Conservation (phyloP, 2,113 vertebrate species). For the Nesospiza acunhae region DNA sequence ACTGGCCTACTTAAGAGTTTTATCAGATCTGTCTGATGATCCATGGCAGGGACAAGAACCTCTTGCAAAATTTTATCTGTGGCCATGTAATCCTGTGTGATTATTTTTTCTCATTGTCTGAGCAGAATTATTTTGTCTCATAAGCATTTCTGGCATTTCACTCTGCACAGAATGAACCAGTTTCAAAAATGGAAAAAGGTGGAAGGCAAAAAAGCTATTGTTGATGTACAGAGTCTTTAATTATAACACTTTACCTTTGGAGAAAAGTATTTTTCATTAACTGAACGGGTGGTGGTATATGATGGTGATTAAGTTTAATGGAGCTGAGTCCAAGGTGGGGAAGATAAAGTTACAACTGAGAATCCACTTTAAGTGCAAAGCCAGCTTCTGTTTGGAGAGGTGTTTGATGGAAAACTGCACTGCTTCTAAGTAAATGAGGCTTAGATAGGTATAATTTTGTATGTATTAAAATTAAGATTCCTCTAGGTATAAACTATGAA, state of each 20-base stretch:
- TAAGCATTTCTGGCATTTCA: background rate
- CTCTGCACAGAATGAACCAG: slow-evolving; percentile 3
- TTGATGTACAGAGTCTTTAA: slow-evolving; percentile 14
- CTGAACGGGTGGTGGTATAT: slow-evolving; percentile 40
- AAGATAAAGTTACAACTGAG: slow-evolving; percentile 67
- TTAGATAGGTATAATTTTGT: slow-evolving; percentile 49
- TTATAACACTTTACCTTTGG: slow-evolving; percentile 47
- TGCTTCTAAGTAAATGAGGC: slow-evolving; percentile 53
- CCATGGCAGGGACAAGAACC: background rate
- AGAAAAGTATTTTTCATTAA: slow-evolving; percentile 70
- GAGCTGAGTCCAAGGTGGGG: slow-evolving; percentile 32
- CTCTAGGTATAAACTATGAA: slow-evolving; percentile 6
- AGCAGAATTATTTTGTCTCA: slow-evolving; percentile 8
- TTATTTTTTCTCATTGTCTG: slow-evolving; percentile 41
- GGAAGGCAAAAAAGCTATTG: slow-evolving; percentile 40
- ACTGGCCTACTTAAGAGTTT: background rate
- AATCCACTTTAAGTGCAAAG: slow-evolving; percentile 34
- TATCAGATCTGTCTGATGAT: slow-evolving; percentile 39
- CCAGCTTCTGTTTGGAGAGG: slow-evolving; percentile 45
- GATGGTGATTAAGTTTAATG: slow-evolving; percentile 68
- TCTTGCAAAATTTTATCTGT: slow-evolving; percentile 42
- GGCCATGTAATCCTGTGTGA: background rate
- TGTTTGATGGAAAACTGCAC: slow-evolving; percentile 29
- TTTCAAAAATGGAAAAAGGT: background rate
- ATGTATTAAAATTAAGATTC: slow-evolving; percentile 58